Conservation (phyloP, 2,113 vertebrate species). For the Saguinus midas region DNA sequence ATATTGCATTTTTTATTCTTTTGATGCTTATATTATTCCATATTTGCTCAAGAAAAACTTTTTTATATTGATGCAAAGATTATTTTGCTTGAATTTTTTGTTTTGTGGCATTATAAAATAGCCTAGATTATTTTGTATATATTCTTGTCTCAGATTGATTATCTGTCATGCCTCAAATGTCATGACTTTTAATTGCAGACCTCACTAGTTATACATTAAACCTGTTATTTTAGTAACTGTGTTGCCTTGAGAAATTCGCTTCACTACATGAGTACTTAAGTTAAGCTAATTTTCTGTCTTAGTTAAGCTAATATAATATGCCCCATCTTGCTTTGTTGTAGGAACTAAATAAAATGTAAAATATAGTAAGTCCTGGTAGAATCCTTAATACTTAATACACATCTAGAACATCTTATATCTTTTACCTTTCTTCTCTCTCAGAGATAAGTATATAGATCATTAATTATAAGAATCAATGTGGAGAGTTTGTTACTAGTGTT, state of each 20-base stretch:
- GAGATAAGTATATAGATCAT: neutral
- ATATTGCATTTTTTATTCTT: neutral
- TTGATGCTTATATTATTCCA: neutral
- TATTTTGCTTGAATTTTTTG: neutral
- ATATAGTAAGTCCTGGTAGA: neutral
- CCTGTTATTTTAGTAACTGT: neutral
- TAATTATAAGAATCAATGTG: neutral
- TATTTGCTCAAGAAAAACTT: neutral
- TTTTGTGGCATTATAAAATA: neutral
- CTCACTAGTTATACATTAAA: neutral
- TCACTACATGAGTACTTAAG: neutral
- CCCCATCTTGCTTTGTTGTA: neutral
- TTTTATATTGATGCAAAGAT: neutral
- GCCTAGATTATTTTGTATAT: neutral
- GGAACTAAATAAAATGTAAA: neutral
- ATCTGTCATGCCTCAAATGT: too few relatives aligned
- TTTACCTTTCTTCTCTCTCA: neutral
- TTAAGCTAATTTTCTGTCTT: neutral
- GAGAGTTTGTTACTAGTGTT: neutral
- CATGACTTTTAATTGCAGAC: neutral
- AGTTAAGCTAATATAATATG: neutral
- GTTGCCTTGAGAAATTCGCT: neutral
- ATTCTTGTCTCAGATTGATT: neutral
- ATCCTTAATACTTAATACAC: neutral
- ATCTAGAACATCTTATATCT: neutral